A percentile compares a stretch with the other conserved stretches of the same genome.
Conservation (phyloP, 2,113 vertebrate genomes). For the Oreocharis arfaki region DNA sequence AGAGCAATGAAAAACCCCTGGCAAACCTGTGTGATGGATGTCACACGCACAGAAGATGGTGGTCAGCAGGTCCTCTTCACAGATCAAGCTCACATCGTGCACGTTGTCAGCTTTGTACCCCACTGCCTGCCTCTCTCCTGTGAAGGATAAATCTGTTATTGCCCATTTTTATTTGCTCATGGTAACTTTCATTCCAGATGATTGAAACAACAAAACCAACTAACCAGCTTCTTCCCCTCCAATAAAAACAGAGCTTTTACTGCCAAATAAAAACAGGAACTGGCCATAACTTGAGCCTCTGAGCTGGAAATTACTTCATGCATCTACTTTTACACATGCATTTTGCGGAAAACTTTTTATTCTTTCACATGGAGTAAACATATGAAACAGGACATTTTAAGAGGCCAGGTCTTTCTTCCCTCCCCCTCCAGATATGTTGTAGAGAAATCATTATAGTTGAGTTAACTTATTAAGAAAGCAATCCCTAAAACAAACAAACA, state of each 20-base stretch:
- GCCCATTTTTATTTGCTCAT: background rate
- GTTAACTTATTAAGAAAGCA: background rate
- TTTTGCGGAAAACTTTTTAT: background rate
- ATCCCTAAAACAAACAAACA: background rate
- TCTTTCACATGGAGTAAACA: background rate
- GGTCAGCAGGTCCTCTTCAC: constrained; percentile 84
- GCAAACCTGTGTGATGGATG: constrained; percentile 77
- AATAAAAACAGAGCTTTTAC: background rate
- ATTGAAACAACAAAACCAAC: background rate
- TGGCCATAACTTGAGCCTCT: background rate
- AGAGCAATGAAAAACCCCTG: background rate
- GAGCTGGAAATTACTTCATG: background rate
- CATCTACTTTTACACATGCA: background rate
- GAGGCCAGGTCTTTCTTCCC: background rate
- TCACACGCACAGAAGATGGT: constrained; percentile 85
- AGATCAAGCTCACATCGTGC: constrained; percentile 73
- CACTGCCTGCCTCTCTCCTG: background rate
- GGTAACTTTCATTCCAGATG: too few relatives aligned
- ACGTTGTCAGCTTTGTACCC: background rate
- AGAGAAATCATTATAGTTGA: background rate
- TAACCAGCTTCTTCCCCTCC: background rate
- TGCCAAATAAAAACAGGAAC: background rate
- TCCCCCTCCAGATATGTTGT: accelerated
- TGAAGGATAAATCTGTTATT: background rate
- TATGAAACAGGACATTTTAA: background rate